Conservation (phyloP, 2,888 invertebrate species). For the Hedya salicella region DNA sequence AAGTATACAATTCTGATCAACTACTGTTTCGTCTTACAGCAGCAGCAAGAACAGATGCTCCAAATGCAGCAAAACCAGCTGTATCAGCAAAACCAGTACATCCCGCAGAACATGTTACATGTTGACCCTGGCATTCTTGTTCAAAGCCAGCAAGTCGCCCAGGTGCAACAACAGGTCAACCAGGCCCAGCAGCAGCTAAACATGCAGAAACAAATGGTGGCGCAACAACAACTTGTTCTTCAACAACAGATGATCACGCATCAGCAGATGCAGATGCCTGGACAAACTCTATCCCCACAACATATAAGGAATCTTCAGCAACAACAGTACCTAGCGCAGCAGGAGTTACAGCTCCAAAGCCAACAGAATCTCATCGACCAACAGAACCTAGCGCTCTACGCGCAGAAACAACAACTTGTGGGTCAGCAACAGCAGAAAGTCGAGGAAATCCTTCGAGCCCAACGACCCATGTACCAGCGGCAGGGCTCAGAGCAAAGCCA, state of each 20-base stretch:
- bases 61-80: constrained; percentile 69
- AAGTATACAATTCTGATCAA: neutral
- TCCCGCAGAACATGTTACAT: constrained; percentile 64
- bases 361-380: constrained; percentile 85
- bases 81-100: constrained; percentile 56
- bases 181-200: constrained; percentile 80
- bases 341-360: constrained; percentile 80
- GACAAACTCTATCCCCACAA: constrained; percentile 79
- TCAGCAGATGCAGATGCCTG: constrained; percentile 74
- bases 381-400: constrained; percentile 79
- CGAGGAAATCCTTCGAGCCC: constrained; percentile 70
- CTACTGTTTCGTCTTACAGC: constrained; percentile 43
- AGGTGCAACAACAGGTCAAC: constrained; percentile 76
- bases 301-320: constrained; percentile 75
- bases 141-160: constrained; percentile 78
- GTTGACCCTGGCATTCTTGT: constrained; percentile 68
- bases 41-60: constrained; percentile 64
- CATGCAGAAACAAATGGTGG: constrained; percentile 79
- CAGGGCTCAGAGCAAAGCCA: constrained; percentile 80
- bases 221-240: constrained; percentile 78
- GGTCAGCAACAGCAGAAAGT: constrained; percentile 83
- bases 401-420: constrained; percentile 81
- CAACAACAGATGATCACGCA: constrained; percentile 80
- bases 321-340: constrained; percentile 82
- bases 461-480: constrained; percentile 74